Evolutionary conservation across 1,140 invertebrate genomes (phyloP), one percentile per base, ranked within the genome.

Genomic region (Bradynema listronoti): DNA sequence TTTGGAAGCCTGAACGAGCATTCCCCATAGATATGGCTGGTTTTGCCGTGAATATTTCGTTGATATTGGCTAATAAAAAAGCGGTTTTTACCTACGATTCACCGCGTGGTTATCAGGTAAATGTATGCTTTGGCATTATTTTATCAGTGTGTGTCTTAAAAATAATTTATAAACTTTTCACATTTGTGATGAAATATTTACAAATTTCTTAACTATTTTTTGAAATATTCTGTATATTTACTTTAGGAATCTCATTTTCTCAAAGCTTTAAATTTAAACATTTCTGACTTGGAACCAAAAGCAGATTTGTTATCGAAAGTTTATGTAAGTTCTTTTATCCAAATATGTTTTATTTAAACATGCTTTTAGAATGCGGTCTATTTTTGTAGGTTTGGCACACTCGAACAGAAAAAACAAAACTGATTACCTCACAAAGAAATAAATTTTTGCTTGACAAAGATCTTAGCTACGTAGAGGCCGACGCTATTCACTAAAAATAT

Each of bases 21-120:
- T 78, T 77, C 56, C 74, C 74, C 4, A 74, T 77, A 39, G 74
- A 77, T 46, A 78, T 77, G 76, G 74, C 74, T 39, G 71, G 66
- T 0, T 77, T 77, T 63, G 74, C 74, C 11, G 61, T 77, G 6
- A 78, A 77, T 51, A 56, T 77, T 25, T 56, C 63, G n/a, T 46
- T 77, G 5, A 59, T 76, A n/a, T 32, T 64, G 9, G 49, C 61
- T 1, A 42, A 78, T 59, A 42, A 58, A 9, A 43, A 68, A 4
- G 76, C 60, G 27, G 43, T 49, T 16, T 77, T 77, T 58, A 56
- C 53, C 7, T 77, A 72, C 54, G 34, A 68, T 22, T 64, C 72
- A 30, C 66, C 75, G 29, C 51, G 66, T 29, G 74, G 74, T 27
- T 78, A 68, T 72, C 71, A 75, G 66, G 73, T 71, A 47, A 14